phyloP scores from a whole-genome alignment of 1,140 invertebrate genomes.

The Camponotus floridanus region DNA sequence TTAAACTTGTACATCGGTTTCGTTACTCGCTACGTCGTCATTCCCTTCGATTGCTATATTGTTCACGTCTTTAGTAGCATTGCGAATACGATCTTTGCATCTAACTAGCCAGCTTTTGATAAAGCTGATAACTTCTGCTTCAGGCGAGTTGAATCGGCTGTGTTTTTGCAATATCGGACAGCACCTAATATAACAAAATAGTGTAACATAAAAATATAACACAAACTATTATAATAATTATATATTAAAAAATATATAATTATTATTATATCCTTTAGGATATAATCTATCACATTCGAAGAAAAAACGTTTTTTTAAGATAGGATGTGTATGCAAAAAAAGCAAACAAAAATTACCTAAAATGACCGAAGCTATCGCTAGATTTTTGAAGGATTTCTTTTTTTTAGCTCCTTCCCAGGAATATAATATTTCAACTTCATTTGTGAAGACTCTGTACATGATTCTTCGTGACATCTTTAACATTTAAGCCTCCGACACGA shows the following conservation, averaged over 20 bases:
- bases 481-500: constrained; percentile 23
- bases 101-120: constrained; percentile 13
- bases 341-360: constrained; percentile 4
- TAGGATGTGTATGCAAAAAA: not conserved
- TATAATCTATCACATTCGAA: constrained; percentile 7
- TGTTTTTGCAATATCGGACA: too few species aligned
- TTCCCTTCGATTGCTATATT: not conserved
- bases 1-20: constrained; percentile 23
- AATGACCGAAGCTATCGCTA: constrained; percentile 38
- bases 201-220: too few species aligned
- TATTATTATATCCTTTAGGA: not conserved
- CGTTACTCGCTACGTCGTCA: not conserved
- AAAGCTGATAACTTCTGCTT: constrained; percentile 22
- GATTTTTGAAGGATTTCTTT: constrained; percentile 46
- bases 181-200: too few species aligned
- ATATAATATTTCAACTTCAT: constrained; percentile 56
- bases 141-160: constrained; percentile 16
- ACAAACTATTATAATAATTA: too few species aligned
- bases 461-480: constrained; percentile 49
- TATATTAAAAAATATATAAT: too few species aligned
- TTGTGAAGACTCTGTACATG: constrained; percentile 49
- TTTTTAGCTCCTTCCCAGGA: constrained; percentile 52
- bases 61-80: not conserved
- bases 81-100: constrained; percentile 19
- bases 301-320: not conserved